Evolutionary conservation across 2,888 invertebrate species (phyloP), one percentile per base, ranked within the genome.

Genomic region (Andrena bicolor): DNA sequence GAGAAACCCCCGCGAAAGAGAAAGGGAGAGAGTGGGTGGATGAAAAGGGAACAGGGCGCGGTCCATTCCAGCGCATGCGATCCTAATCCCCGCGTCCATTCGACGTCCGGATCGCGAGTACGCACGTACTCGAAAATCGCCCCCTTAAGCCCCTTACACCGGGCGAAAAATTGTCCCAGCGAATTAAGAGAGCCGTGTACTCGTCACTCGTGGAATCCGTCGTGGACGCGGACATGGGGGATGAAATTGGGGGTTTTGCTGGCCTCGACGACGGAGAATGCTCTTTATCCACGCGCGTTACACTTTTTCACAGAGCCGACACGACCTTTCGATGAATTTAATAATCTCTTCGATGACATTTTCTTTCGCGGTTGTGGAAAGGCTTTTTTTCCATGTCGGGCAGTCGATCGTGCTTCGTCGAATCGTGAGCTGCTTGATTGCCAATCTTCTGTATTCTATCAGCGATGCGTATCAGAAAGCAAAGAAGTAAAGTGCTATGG

Each of bases 51-150:
- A 88, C 88, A 90, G 92, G 92, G 92, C 91, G 92, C 92, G 92
- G 92, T 90, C 91, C 92, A 92, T 91, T 92, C 91, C 91, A 89
- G 91, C 91, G 92, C 92, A 92, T 92, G 92, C 92, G 91, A 89
- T 91, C 89, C 88, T 90, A 91, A 91, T 91, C 91, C 88, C 58
- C 75, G 83, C 64, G 87, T 87, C 87, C 88, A 85, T 88, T 86
- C 86, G 85, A 77, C 80, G 86, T 80, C 41, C 83, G 82, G 78
- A 83, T 76, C 83, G 73, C 66, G 78, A 80, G 80, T 76, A 86
- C 87, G 86, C 84, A 78, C 83, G 86, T 88, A 86, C 86, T 85
- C 80, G 86, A 87, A 86, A 87, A 87, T 86, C 86, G 71, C 66
- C 73, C 82, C 58, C 76, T 76, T 82, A 87, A 87, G 83, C 86